Evolutionary conservation across 2,113 vertebrate species (phyloP).

Genomic region (Acinonyx jubatus): DNA sequence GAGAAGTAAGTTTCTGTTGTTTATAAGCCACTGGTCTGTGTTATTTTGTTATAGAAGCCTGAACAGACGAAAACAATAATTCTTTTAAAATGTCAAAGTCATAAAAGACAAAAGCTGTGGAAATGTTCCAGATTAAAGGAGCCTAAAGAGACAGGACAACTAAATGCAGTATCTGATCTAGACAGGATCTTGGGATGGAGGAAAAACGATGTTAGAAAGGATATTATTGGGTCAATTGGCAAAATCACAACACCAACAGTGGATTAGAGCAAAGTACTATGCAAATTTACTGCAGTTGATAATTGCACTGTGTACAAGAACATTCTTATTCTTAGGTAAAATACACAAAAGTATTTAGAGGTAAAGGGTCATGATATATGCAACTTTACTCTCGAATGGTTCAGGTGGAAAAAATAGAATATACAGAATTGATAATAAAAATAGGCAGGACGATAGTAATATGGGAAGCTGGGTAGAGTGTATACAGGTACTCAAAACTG

Average conservation of each 20-base stretch:
- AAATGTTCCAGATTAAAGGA: neutral
- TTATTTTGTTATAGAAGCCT: neutral
- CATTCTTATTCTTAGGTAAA: neutral
- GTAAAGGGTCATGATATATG: neutral
- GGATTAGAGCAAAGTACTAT: neutral
- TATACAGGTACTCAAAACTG: neutral
- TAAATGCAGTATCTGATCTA: neutral
- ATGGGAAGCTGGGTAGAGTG: neutral
- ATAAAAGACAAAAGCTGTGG: neutral
- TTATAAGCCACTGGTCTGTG: neutral
- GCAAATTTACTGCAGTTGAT: neutral
- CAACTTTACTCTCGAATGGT: constrained; percentile 25
- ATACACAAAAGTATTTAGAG: neutral
- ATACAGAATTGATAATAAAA: neutral
- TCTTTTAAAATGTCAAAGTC: neutral
- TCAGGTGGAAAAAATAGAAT: neutral
- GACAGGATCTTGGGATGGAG: neutral
- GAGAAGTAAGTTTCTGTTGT: neutral
- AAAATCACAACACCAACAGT: neutral
- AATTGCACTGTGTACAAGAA: neutral
- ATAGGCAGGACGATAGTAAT: neutral
- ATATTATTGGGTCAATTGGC: neutral
- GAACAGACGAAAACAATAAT: neutral
- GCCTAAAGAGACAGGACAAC: neutral
- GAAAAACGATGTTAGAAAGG: neutral